Evolutionary conservation across 2,797 vertebrate species (phyloP), one percentile per base, ranked within the genome.

Genomic region (Myoxocephalus aenaeus): DNA sequence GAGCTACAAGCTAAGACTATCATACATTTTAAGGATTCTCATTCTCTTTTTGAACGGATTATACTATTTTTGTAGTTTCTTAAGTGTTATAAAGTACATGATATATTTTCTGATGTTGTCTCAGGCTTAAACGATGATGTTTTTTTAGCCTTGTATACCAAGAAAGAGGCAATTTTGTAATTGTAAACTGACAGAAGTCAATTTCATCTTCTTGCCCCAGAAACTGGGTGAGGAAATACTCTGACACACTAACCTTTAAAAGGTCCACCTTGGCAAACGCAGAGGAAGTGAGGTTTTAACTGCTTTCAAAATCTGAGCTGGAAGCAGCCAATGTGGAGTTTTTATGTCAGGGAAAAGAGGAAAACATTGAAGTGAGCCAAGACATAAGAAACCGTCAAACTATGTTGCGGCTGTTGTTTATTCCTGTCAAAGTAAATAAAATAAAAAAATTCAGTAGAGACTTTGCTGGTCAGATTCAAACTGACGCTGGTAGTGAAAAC

Each of bases 361-460:
- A 87, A 91, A 93, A 93, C 90, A 89, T 64, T 80, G 64, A 83
- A 81, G 70, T 62, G 85, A 77, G 90, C 92, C 93, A 94, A 88
- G 62, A 77, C 83, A 82, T 90, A 83, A 90, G 86, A 82, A 80
- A 86, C 77, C n/a, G 36, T 88, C 90, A 91, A 94, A 93, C 90
- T 93, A 92, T 90, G 83, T 90, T 93, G 93, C 73, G 91, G 90
- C 87, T 89, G 78, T 91, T 91, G 86, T 93, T 92, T 92, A 88
- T 95, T 95, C 95, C 86, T 92, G 92, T 93, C 89, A 90, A 91
- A 88, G 90, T 92, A 94, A 94, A 27, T 27, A 27, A 95, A 91
- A 93, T 81, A 90, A 87, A 93, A 44, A 87, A 75, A 69, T 84
- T 90, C 84, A 80, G 91, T 83, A 86, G 86, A 89, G 85, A 79